Conservation (phyloP, 2,113 vertebrate species). For the Vireo altiloquus region DNA sequence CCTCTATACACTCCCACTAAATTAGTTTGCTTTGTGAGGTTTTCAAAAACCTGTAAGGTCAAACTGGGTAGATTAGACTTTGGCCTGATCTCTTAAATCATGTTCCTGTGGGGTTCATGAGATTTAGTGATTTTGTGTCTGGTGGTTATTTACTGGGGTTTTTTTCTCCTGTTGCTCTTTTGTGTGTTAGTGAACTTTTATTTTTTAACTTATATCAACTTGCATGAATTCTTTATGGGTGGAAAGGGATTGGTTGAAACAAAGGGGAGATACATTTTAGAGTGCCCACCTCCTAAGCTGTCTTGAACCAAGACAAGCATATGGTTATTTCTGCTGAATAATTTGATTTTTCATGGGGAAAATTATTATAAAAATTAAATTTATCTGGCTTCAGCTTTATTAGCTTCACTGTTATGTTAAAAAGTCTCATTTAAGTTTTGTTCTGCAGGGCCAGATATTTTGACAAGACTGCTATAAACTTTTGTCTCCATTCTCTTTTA, state of each 20-base stretch:
- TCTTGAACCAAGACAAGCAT: not conserved
- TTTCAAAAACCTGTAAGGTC: not conserved
- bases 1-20: not conserved
- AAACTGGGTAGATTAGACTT: not conserved
- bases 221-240: not conserved
- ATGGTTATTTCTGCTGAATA: not conserved
- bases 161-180: not conserved
- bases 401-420: not conserved
- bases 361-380: not conserved
- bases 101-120: not conserved
- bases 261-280: not conserved
- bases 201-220: not conserved
- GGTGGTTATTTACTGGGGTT: not conserved
- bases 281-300: not conserved
- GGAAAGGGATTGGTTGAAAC: not conserved
- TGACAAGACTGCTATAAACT: not conserved
- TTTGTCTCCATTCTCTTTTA: not conserved
- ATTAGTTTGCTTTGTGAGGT: not conserved
- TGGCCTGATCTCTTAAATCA: not conserved
- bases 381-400: not conserved
- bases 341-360: accelerated
- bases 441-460: not conserved
- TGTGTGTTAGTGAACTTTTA: not conserved
- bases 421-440: not conserved
- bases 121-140: not conserved